phyloP scores from a whole-genome alignment of 2,113 vertebrate genomes.

The Planiliza haematocheilus region DNA sequence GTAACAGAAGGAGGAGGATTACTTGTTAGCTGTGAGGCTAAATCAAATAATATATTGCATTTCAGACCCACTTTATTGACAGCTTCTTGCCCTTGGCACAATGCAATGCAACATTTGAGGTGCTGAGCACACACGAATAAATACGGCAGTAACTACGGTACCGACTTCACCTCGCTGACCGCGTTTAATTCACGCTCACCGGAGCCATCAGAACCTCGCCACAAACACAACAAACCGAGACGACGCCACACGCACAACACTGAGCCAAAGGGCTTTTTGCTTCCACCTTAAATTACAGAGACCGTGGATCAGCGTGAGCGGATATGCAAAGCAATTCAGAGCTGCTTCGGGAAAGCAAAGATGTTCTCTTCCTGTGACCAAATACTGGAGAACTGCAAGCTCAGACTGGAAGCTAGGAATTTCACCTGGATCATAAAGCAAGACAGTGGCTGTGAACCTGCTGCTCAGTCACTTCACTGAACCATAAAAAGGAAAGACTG shows the following conservation, averaged over 20 bases:
- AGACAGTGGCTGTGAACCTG: constrained; percentile 12
- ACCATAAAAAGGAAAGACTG: constrained; percentile 18
- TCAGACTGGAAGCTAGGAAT: constrained; percentile 39
- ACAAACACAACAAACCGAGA: constrained; percentile 66
- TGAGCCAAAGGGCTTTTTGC: constrained; percentile 50
- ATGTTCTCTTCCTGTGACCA: constrained; percentile 17
- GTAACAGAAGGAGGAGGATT: constrained; percentile 34
- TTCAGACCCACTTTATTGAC: constrained; percentile 73
- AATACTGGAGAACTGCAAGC: constrained; percentile 15
- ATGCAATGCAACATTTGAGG: constrained; percentile 64
- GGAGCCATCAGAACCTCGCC: constrained; percentile 42
- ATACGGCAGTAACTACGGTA: constrained; percentile 74
- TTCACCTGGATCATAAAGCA: constrained; percentile 36
- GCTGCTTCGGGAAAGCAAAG: constrained; percentile 33
- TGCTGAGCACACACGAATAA: constrained; percentile 69
- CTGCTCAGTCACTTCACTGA: constrained; percentile 14
- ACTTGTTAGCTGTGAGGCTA: constrained; percentile 20
- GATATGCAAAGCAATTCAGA: constrained; percentile 28
- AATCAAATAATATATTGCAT: constrained; percentile 34
- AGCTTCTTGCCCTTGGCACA: constrained; percentile 63
- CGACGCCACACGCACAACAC: constrained; percentile 63
- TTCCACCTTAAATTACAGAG: constrained; percentile 52
- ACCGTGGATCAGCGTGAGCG: constrained; percentile 33
- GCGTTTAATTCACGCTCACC: constrained; percentile 29
- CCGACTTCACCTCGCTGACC: constrained; percentile 39